These are phyloP conservation scores for Drosophila robusta DNA, from an alignment of 2,888 invertebrate species.

Conservation along the genomic window DNA sequence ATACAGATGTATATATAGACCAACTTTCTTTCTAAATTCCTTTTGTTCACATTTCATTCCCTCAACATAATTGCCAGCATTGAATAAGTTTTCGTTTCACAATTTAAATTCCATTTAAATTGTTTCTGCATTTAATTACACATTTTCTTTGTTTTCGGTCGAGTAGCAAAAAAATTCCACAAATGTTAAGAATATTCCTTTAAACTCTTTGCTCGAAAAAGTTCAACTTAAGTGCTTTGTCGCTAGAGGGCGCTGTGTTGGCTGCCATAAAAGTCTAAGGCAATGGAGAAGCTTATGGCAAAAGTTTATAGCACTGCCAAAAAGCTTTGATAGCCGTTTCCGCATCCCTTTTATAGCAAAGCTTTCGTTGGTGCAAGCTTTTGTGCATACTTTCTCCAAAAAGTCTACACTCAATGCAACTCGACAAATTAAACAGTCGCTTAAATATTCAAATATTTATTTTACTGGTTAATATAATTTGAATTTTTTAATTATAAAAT, in stretches of 20 bases:
- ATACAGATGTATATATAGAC: too few relatives aligned
- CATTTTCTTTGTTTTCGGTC: constrained; percentile 16
- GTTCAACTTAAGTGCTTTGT: constrained; percentile 13
- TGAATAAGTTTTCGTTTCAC: not conserved
- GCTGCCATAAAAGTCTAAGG: constrained; percentile 31
- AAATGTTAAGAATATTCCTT: not conserved
- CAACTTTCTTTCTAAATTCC: too few relatives aligned
- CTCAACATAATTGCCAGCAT: constrained; percentile 6
- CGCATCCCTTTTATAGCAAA: constrained; percentile 23
- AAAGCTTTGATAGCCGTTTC: not conserved
- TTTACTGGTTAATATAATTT: not conserved
- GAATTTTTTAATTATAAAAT: too few relatives aligned
- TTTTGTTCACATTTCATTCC: too few relatives aligned
- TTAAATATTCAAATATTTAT: not conserved
- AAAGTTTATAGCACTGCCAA: constrained; percentile 18
- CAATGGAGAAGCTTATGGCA: not conserved
- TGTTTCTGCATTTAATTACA: constrained; percentile 14
- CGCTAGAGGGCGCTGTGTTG: constrained; percentile 29
- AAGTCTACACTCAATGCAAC: constrained; percentile 7
- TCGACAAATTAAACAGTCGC: not conserved
- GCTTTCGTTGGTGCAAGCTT: constrained; percentile 1
- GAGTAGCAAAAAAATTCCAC: not conserved
- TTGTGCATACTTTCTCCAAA: not conserved
- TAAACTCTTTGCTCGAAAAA: not conserved
- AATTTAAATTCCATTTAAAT: constrained; percentile 53